Evolutionary conservation across 2,888 invertebrate species (phyloP).

Genomic region (Tortricodes alternella): DNA sequence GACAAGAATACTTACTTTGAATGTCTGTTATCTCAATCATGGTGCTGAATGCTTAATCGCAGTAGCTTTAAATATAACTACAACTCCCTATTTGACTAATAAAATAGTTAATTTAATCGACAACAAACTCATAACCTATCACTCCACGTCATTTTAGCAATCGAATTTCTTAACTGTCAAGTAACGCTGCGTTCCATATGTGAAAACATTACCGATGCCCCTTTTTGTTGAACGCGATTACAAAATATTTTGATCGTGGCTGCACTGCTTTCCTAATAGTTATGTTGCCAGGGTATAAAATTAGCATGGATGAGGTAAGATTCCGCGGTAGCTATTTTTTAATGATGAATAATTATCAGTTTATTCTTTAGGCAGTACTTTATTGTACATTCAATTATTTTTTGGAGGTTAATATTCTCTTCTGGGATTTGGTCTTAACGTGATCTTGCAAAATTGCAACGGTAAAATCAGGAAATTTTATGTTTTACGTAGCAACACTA

Average conservation of each 20-base stretch:
- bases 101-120: constrained; percentile 51
- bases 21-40: constrained; percentile 94
- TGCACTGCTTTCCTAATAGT: too few relatives aligned
- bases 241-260: too few relatives aligned
- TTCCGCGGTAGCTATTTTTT: too few relatives aligned
- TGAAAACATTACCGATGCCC: background rate
- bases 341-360: too few relatives aligned
- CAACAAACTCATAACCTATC: constrained; percentile 62
- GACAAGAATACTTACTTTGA: constrained; percentile 86
- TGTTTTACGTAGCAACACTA: constrained; percentile 4
- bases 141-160: constrained; percentile 70
- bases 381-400: too few relatives aligned
- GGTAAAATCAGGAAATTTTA: background rate
- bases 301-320: too few relatives aligned
- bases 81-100: constrained; percentile 40
- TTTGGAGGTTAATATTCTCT: too few relatives aligned
- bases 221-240: too few relatives aligned
- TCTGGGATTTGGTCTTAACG: background rate
- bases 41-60: constrained; percentile 47
- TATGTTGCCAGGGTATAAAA: too few relatives aligned
- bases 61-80: constrained; percentile 31
- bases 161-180: constrained; percentile 30
- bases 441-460: too few relatives aligned
- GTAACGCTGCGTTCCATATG: constrained; percentile 3
- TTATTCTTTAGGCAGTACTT: background rate